Evolutionary conservation across 2,888 invertebrate species (phyloP).

Genomic region (Ormyrus thymus): DNA sequence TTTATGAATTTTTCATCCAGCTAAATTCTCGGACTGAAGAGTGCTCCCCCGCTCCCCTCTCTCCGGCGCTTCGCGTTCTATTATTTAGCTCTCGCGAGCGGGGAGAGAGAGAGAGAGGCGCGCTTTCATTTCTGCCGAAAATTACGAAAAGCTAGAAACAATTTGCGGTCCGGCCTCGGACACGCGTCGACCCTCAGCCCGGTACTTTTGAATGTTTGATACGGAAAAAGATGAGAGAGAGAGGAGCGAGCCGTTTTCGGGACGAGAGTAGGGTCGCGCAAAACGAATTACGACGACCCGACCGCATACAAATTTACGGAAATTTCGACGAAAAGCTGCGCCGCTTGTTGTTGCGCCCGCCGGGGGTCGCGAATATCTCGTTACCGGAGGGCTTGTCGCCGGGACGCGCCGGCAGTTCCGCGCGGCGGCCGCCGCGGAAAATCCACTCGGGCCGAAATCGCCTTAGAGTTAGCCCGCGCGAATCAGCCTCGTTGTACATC

Average conservation of each 20-base stretch:
- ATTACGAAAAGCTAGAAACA: conserved; percentile 54
- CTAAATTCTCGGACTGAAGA: conserved; percentile 19
- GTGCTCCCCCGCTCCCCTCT: background rate
- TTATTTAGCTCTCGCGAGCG: conserved; percentile 42
- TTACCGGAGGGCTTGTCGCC: conserved; percentile 19
- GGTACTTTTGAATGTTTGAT: conserved; percentile 53
- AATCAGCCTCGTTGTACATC: conserved; percentile 3
- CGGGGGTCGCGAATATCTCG: conserved; percentile 55
- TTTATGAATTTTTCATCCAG: conserved; percentile 45
- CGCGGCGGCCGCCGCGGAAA: background rate
- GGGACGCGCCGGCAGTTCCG: conserved; percentile 41
- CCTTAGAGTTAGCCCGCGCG: conserved; percentile 27
- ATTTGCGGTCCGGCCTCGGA: conserved; percentile 56
- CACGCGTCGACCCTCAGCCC: conserved; percentile 33
- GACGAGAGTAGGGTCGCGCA: conserved; percentile 51
- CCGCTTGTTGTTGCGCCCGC: background rate
- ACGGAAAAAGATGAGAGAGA: conserved; percentile 34
- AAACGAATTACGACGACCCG: conserved; percentile 53
- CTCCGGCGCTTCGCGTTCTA: conserved; percentile 33
- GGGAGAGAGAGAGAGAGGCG: background rate
- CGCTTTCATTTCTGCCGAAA: conserved; percentile 43
- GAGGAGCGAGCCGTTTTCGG: conserved; percentile 42
- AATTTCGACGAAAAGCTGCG: conserved; percentile 48
- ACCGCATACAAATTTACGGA: conserved; percentile 55
- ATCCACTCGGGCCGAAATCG: conserved; percentile 33